These are phyloP conservation scores for Potamarius usumacintae DNA, from an alignment of 2,113 vertebrate genomes.

Conservation along the genomic window DNA sequence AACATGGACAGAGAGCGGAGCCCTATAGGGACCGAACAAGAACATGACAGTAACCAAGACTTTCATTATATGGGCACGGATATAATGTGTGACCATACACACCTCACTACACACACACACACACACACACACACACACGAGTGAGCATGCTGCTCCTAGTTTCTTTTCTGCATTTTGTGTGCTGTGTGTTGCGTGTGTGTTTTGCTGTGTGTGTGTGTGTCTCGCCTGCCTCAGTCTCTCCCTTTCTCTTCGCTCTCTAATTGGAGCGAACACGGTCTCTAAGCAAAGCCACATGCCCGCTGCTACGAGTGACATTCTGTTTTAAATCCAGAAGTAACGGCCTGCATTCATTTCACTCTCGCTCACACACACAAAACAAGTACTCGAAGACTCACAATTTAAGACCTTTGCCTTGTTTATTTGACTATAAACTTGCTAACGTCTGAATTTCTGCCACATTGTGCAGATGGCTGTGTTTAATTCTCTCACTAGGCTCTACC, in stretches of 20 bases:
- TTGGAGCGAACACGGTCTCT: conserved; percentile 66
- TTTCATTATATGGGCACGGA: conserved; percentile 80
- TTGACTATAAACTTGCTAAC: conserved; percentile 66
- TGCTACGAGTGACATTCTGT: conserved; percentile 75
- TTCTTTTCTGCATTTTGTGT: conserved; percentile 24
- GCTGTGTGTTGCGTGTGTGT: conserved; percentile 26
- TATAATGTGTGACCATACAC: conserved; percentile 19
- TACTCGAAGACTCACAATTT: background rate
- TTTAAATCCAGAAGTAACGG: conserved; percentile 46
- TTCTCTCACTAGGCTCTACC: conserved; percentile 27
- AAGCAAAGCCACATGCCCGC: conserved; percentile 73
- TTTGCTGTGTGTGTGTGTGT: conserved; percentile 6
- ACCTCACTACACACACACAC: conserved; percentile 16
- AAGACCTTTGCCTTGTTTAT: conserved; percentile 59
- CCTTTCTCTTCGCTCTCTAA: conserved; percentile 49
- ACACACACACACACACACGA: background rate
- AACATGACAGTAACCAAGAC: conserved; percentile 89
- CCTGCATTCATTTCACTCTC: background rate
- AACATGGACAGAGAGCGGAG: background rate
- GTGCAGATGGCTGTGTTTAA: conserved; percentile 41
- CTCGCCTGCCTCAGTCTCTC: conserved; percentile 32
- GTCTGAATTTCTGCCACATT: conserved; percentile 55
- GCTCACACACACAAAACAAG: conserved; percentile 1
- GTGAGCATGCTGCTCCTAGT: background rate
- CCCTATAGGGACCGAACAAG: conserved; percentile 68